Evolutionary conservation across 2,888 invertebrate genomes (phyloP).

Genomic region (Epinotia ramella): DNA sequence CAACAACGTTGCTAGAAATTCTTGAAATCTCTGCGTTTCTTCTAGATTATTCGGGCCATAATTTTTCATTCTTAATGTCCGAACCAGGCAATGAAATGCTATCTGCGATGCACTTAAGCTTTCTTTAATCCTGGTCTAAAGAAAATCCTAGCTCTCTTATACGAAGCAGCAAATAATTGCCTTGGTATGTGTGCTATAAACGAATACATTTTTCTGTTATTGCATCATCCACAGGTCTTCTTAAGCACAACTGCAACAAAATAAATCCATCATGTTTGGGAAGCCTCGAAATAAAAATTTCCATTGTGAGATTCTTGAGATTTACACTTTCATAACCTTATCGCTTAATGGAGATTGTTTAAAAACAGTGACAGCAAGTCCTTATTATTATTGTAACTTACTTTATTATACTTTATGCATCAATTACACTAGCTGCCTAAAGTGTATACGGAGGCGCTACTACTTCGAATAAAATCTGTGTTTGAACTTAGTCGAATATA

Average conservation of each 20-base stretch:
- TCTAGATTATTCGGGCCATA: conserved; percentile 4
- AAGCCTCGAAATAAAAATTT: neutral
- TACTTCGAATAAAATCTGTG: conserved; percentile 47
- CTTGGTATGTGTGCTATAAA: too few relatives aligned
- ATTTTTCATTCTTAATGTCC: conserved; percentile 26
- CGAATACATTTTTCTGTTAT: too few relatives aligned
- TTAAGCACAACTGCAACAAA: neutral
- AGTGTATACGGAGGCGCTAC: conserved; percentile 18
- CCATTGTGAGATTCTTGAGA: neutral
- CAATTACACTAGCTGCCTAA: neutral
- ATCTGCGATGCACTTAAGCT: conserved; percentile 9
- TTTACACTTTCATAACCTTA: too few relatives aligned
- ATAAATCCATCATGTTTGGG: neutral
- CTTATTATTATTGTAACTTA: too few relatives aligned
- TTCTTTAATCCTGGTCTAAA: conserved; percentile 4
- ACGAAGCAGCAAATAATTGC: neutral
- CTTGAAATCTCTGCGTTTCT: conserved; percentile 12
- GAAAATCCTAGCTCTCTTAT: neutral
- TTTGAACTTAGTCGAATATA: conserved; percentile 59
- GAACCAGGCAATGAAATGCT: conserved; percentile 2
- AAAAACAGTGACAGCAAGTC: too few relatives aligned
- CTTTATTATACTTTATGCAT: neutral
- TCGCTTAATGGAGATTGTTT: too few relatives aligned
- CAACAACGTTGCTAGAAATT: conserved; percentile 21
- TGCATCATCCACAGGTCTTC: too few relatives aligned